Evolutionary conservation across 2,797 vertebrate genomes (phyloP).

Genomic region (Enteromius thamalakanensis): DNA sequence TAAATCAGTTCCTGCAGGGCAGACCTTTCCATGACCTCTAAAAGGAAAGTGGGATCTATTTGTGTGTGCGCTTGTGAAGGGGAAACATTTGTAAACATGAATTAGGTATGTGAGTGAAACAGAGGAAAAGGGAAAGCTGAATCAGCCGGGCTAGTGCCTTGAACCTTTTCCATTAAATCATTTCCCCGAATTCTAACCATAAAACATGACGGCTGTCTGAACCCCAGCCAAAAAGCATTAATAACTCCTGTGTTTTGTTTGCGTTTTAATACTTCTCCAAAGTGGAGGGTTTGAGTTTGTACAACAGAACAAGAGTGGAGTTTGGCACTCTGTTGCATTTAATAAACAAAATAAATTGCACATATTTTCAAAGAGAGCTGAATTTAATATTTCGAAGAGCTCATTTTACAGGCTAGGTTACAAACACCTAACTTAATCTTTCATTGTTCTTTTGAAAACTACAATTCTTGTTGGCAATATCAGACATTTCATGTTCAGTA

Average conservation of each 20-base stretch:
- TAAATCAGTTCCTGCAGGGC: constrained; percentile 51
- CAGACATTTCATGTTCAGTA: not conserved
- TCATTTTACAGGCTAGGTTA: constrained; percentile 15
- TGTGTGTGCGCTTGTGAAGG: constrained; percentile 13
- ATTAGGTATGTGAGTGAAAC: constrained; percentile 47
- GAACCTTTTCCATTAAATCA: constrained; percentile 54
- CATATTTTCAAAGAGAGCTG: not conserved
- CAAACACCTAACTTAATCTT: constrained; percentile 9
- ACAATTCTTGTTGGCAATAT: not conserved
- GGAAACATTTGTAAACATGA: constrained; percentile 45
- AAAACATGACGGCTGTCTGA: constrained; percentile 52
- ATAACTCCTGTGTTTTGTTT: constrained; percentile 49
- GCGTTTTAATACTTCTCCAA: constrained; percentile 29
- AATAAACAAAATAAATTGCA: constrained; percentile 35
- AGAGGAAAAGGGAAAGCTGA: constrained; percentile 42
- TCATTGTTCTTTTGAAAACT: not conserved
- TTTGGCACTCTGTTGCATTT: constrained; percentile 17
- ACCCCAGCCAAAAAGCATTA: constrained; percentile 38
- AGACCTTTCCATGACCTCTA: constrained; percentile 50
- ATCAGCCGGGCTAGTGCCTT: constrained; percentile 44
- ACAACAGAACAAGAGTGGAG: constrained; percentile 17
- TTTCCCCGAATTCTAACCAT: constrained; percentile 56
- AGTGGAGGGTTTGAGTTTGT: constrained; percentile 26
- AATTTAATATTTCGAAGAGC: constrained; percentile 1
- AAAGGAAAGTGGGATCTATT: constrained; percentile 4